phyloP scores from a whole-genome alignment of 2,888 invertebrate genomes.

The Nysson spinosus region DNA sequence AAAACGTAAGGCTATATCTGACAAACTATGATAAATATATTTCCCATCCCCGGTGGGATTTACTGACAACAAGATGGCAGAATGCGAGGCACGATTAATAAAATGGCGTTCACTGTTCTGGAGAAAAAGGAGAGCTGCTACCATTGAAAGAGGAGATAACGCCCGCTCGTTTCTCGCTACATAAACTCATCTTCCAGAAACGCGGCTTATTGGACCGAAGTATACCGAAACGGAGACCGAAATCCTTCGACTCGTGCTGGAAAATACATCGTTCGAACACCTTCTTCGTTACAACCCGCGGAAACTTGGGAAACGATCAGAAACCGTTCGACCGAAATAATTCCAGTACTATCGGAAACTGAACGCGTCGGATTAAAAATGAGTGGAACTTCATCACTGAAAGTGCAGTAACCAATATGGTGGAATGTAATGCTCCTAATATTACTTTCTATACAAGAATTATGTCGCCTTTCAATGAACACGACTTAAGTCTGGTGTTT shows the following conservation, averaged over 20 bases:
- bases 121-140: slow-evolving; percentile 38
- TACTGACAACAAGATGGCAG: slow-evolving; percentile 8
- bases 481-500: too few relatives aligned
- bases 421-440: too few relatives aligned
- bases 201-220: slow-evolving; percentile 13
- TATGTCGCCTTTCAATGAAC: too few relatives aligned
- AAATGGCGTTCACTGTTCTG: slow-evolving; percentile 44
- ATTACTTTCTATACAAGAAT: too few relatives aligned
- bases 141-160: slow-evolving; percentile 53
- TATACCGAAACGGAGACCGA: slow-evolving; percentile 14
- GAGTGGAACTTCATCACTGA: not conserved
- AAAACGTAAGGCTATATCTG: too few relatives aligned
- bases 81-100: slow-evolving; percentile 29
- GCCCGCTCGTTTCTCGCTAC: slow-evolving; percentile 68
- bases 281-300: slow-evolving; percentile 36
- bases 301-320: slow-evolving; percentile 23
- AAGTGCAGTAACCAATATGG: too few relatives aligned
- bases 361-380: slow-evolving; percentile 5
- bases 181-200: slow-evolving; percentile 59
- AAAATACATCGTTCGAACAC: slow-evolving; percentile 20
- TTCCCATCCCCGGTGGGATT: slow-evolving; percentile 32
- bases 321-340: slow-evolving; percentile 19
- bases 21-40: slow-evolving; percentile 64
- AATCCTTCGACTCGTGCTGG: slow-evolving; percentile 18
- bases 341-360: slow-evolving; percentile 1